A percentile compares a stretch with the other conserved stretches of the same genome.
phyloP scores from a whole-genome alignment of 2,888 invertebrate species.

The Onchidella celtica region DNA sequence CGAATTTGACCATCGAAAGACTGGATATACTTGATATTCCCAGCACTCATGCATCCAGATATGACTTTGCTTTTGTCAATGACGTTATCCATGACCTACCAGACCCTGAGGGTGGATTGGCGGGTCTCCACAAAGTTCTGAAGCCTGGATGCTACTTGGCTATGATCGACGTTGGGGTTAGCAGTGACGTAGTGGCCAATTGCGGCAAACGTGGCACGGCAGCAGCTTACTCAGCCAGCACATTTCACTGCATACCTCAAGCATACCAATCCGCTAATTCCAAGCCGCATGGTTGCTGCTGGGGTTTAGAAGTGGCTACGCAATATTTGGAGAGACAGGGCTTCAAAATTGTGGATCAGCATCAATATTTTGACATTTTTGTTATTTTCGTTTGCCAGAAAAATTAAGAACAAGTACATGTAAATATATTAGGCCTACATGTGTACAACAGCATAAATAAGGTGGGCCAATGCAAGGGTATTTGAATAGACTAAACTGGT shows the following conservation, averaged over 20 bases:
- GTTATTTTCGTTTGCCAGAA: neutral
- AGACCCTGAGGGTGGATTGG: neutral
- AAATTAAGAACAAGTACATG: no score
- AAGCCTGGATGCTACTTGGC: neutral
- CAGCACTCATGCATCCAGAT: neutral
- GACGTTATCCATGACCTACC: constrained; percentile 7
- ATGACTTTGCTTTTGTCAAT: neutral
- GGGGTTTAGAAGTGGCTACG: neutral
- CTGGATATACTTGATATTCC: constrained; percentile 11
- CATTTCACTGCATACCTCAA: constrained; percentile 1
- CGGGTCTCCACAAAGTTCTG: neutral
- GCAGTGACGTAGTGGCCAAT: neutral
- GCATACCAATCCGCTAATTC: neutral
- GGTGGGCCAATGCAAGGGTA: no score
- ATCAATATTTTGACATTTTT: neutral
- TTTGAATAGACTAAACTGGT: no score
- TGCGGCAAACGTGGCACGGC: neutral
- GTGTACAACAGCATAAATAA: no score
- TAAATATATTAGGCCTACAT: no score
- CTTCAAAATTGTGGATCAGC: neutral
- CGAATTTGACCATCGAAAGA: neutral
- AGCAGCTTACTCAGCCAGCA: neutral
- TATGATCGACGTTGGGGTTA: neutral
- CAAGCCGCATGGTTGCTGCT: neutral
- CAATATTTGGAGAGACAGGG: neutral